Evolutionary conservation across 2,888 invertebrate genomes (phyloP), one percentile per base, ranked within the genome.

Genomic region (Epinotia nisella): DNA sequence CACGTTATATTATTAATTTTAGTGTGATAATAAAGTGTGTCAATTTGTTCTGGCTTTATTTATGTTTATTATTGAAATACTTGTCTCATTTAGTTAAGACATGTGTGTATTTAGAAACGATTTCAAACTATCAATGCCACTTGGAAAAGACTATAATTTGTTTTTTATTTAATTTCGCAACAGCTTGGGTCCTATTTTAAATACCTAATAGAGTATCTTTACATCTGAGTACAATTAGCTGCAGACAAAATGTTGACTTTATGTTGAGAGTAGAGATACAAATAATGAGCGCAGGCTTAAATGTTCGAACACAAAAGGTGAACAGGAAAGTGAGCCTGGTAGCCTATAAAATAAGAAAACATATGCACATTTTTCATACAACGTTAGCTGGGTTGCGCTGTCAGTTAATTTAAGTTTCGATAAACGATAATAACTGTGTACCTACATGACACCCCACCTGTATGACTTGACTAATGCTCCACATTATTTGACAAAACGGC

Each of bases 11-110:
- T 64, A 58, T 64, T 58, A 49, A 64, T 55, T 70, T 62, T 64
- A 62, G 64, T 70, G 29, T 24, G 45, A 64, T 56, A 70, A 70
- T 64, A 49, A 56, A 70, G 56, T 70, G 56, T 64, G 62, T 58
- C 62, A 51, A 49, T 49, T 58, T 58, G 24, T 59, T 51, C 51
- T 51, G 41, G 9, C 10, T 53, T 13, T 17, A 15, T 51, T 41
- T n/a, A 64, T 35, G 2, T 3, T 64, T 35, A 9, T 15, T 35
- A 65, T 65, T 13, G 35, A 49, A n/a, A 17, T 24, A 62, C 24
- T n/a, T 9, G n/a, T 9, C 29, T 17, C 29, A 64, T n/a, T 51
- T 64, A 51, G 49, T 49, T n/a, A 49, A n/a, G 21, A 49, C 49
- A 4, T 45, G 49, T 49, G 49, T 15, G 49, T 49, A n/a, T 49